phyloP scores from a whole-genome alignment of 1,140 invertebrate genomes.

The Aphelinus atriplicis region DNA sequence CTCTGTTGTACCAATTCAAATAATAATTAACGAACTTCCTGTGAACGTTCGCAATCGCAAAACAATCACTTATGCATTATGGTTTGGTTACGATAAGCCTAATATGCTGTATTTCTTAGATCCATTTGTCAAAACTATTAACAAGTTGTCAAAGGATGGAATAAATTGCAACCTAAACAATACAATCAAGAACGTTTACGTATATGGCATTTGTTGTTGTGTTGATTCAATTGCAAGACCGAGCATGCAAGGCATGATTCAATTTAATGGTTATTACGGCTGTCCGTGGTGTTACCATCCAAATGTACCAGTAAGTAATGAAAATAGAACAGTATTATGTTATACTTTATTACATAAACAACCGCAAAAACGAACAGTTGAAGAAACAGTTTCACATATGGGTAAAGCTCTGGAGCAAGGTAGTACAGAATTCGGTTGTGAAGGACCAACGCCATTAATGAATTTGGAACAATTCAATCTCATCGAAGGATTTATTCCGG shows the following conservation, averaged over 20 bases:
- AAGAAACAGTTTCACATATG: too few relatives aligned
- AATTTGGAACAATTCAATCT: neutral
- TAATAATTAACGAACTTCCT: constrained; percentile 3
- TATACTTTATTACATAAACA: neutral
- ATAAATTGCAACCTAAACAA: neutral
- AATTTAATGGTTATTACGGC: constrained; percentile 10
- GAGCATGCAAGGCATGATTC: neutral
- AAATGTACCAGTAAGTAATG: neutral
- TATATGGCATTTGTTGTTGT: constrained; percentile 12
- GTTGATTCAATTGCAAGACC: constrained; percentile 7
- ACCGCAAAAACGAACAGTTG: neutral
- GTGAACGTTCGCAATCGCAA: neutral
- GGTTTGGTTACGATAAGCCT: constrained; percentile 17
- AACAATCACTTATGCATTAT: neutral
- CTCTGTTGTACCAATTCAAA: neutral
- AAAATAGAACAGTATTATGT: neutral
- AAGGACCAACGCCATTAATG: neutral
- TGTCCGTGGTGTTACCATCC: constrained; percentile 18
- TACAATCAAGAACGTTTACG: neutral
- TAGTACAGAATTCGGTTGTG: neutral
- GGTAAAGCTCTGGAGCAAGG: too few relatives aligned
- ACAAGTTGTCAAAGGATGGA: neutral
- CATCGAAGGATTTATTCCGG: constrained; percentile 25
- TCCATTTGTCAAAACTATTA: neutral
- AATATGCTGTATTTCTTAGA: constrained; percentile 8